phyloP scores from a whole-genome alignment of 2,888 invertebrate species.

The Dichetophora obliterata region DNA sequence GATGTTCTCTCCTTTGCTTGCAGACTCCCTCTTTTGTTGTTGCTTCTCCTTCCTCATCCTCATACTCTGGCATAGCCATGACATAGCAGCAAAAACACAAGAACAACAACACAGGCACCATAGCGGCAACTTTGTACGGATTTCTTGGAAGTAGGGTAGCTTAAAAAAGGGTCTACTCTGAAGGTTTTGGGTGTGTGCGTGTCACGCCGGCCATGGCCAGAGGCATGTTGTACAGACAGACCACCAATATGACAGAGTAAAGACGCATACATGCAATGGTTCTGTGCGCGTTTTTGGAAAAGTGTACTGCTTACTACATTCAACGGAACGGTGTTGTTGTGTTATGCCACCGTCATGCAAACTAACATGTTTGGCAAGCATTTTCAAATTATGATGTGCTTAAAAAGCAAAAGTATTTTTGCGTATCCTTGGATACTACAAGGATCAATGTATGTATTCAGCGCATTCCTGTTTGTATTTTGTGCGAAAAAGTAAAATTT shows the following conservation, averaged over 20 bases:
- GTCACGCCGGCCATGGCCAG: conserved; percentile 22
- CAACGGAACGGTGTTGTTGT: not conserved
- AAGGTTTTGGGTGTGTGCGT: conserved; percentile 31
- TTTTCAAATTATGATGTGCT: no score
- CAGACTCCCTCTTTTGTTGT: not conserved
- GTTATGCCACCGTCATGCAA: not conserved
- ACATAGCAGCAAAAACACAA: conserved; percentile 27
- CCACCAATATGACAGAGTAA: not conserved
- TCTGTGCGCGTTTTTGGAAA: not conserved
- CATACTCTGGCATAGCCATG: conserved; percentile 15
- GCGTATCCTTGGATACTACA: no score
- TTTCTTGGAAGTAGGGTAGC: conserved; percentile 62
- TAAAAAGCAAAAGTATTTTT: no score
- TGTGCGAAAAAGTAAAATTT: no score
- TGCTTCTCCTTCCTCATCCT: not conserved
- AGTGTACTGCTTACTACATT: not conserved
- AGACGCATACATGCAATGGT: conserved; percentile 7
- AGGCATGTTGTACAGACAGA: not conserved
- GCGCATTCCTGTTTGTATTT: no score
- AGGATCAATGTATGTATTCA: no score
- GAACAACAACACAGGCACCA: conserved; percentile 24
- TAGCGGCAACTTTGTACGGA: conserved; percentile 60
- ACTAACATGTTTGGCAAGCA: not conserved
- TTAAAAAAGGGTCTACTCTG: conserved; percentile 13
- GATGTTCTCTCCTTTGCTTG: no score